Percentiles rank a stretch among this genome's conserved stretches.
Conservation (phyloP, 2,888 invertebrate species). For the Yponomeuta malinellus region DNA sequence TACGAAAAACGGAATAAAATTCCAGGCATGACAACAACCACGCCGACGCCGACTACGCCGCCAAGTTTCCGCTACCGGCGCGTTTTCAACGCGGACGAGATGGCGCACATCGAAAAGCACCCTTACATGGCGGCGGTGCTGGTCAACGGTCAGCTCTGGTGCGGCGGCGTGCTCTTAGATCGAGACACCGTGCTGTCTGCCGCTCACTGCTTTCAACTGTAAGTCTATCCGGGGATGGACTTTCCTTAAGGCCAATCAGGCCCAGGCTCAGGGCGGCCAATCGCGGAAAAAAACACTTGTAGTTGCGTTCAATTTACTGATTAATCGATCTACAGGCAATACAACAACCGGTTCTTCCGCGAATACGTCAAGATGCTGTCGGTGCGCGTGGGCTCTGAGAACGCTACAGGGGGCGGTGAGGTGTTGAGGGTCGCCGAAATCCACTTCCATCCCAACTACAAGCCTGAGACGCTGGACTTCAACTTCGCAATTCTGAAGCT, state of each 20-base stretch:
- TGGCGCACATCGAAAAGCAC: slow-evolving; percentile 40
- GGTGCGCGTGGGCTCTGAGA: slow-evolving; percentile 55
- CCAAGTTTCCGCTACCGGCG: slow-evolving; percentile 37
- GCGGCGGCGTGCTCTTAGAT: slow-evolving; percentile 53
- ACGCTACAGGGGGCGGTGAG: slow-evolving; percentile 57
- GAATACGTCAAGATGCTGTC: slow-evolving; percentile 64
- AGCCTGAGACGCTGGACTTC: slow-evolving; percentile 54
- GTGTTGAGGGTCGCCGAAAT: slow-evolving; percentile 48
- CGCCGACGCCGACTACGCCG: not conserved
- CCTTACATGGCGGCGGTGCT: slow-evolving; percentile 60
- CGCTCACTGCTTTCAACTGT: slow-evolving; percentile 65
- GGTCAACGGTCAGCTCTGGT: slow-evolving; percentile 60
- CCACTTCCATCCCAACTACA: slow-evolving; percentile 67
- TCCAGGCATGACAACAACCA: not conserved
- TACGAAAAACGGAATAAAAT: too few species aligned
- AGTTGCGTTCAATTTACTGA: too few species aligned
- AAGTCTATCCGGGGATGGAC: slow-evolving; percentile 25
- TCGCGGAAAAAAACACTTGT: too few species aligned
- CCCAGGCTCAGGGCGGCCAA: not conserved
- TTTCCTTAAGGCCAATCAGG: not conserved
- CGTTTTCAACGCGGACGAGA: slow-evolving; percentile 59
- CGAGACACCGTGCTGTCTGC: slow-evolving; percentile 52
- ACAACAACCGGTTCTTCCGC: slow-evolving; percentile 65
- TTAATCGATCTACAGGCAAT: slow-evolving; percentile 40
- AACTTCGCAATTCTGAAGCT: slow-evolving; percentile 54